Percentiles rank a stretch among this genome's conserved stretches.
phyloP scores from a whole-genome alignment of 1,140 invertebrate species.

The Calephelis nemesis region DNA sequence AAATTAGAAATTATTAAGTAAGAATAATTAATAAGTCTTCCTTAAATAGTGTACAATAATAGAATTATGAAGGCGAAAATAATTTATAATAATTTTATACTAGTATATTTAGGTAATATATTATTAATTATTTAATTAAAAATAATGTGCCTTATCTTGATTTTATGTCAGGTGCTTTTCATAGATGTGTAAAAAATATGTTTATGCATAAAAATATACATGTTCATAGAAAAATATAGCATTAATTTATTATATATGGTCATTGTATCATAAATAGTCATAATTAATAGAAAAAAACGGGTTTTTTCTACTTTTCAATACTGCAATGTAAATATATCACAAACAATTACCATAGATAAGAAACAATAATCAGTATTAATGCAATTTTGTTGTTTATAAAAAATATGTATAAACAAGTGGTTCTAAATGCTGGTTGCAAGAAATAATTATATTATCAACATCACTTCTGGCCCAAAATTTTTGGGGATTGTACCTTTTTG shows the following conservation, averaged over 20 bases:
- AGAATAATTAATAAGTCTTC: constrained; percentile 15
- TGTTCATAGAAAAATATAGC: constrained; percentile 26
- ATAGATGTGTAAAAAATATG: constrained; percentile 23
- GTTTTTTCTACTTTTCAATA: constrained; percentile 50
- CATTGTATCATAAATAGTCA: constrained; percentile 61
- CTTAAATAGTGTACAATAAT: constrained; percentile 18
- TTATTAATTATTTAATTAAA: constrained; percentile 15
- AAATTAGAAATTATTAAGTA: constrained; percentile 8
- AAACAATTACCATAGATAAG: constrained; percentile 68
- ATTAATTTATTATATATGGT: constrained; percentile 33
- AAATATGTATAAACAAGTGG: constrained; percentile 25
- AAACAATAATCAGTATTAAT: constrained; percentile 76
- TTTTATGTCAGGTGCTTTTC: constrained; percentile 46
- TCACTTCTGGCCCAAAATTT: no score
- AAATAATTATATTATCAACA: not conserved
- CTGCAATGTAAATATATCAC: constrained; percentile 68
- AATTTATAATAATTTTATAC: constrained; percentile 14
- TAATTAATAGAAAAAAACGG: constrained; percentile 36
- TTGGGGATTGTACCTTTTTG: no score
- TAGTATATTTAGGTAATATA: constrained; percentile 14
- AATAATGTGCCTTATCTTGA: constrained; percentile 51
- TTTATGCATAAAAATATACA: constrained; percentile 17
- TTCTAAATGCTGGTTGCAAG: not conserved
- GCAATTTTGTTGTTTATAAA: constrained; percentile 65
- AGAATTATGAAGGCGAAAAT: constrained; percentile 6